Conservation (phyloP, 2,113 vertebrate genomes). For the Hippocampus abdominalis region DNA sequence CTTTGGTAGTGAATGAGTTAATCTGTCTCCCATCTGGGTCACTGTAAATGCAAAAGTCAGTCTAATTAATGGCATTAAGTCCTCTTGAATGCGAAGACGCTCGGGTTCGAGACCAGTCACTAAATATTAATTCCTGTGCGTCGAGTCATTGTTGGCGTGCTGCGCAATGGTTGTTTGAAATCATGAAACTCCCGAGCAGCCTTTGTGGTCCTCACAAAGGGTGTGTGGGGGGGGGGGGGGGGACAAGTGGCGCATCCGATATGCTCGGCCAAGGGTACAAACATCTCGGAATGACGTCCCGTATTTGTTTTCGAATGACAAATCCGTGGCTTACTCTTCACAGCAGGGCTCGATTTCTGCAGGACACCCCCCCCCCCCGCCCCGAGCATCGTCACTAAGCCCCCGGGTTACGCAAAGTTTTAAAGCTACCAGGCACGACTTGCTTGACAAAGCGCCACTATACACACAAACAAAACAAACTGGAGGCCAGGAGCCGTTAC, state of each 20-base stretch:
- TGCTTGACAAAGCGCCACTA: background rate
- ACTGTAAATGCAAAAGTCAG: too few species aligned
- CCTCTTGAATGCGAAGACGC: background rate
- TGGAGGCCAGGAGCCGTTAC: conserved; percentile 13
- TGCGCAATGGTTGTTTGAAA: too few species aligned
- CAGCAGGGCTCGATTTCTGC: too few species aligned
- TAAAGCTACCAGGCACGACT: too few species aligned
- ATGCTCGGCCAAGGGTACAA: conserved; percentile 25
- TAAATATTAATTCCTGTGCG: background rate
- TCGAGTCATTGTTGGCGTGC: background rate
- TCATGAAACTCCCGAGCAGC: background rate
- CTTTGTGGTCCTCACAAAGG: conserved; percentile 11
- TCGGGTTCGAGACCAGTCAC: background rate
- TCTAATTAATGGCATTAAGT: too few species aligned
- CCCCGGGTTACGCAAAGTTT: too few species aligned
- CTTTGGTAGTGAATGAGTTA: too few species aligned
- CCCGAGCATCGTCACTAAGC: too few species aligned
- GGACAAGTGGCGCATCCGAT: conserved; percentile 36
- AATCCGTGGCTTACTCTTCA: too few species aligned
- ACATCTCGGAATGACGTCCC: conserved; percentile 41
- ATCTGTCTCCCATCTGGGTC: too few species aligned
- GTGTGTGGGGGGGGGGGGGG: background rate
- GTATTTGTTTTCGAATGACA: conserved; percentile 37
- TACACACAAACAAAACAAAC: conserved; percentile 16
- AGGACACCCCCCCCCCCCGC: too few species aligned